Evolutionary conservation across 2,797 vertebrate genomes (phyloP), one percentile per base, ranked within the genome.

Genomic region (Gorsachius magnificus): DNA sequence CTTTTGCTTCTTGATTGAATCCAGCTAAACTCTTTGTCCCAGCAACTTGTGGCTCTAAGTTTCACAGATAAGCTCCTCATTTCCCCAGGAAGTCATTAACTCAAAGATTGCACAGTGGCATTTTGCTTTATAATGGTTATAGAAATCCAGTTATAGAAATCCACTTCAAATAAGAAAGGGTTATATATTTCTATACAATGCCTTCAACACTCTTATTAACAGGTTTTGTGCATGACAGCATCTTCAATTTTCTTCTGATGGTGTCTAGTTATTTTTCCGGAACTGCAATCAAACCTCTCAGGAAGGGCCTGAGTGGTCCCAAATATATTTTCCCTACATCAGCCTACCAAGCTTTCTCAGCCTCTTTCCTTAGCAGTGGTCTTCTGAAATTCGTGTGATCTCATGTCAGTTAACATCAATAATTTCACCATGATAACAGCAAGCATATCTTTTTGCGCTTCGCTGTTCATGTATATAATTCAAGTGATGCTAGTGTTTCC

Each of bases 111-210:
- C 3, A 19, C 19, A 11, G n/a, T 50, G 20, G 13, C 0, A 0
- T 41, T 83, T 76, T 57, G 14, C 43, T 58, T 78, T 54, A n/a
- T 14, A 58, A 46, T 11, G 21, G n/a, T 45, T 56, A n/a, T 16
- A 56, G 84, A 83, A 87, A 76, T 46, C 25, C 45, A 31, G 33
- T 51, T 56, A 56, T 6, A 92, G 61, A 87, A 95, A 83, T 43
- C 28, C 13, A 33, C 60, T 87, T 83, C 68, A 93, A 45, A 74
- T 38, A 91, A 95, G 51, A 91, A 91, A 80, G 57, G 14, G 15
- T 48, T 76, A 72, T 33, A 25, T 54, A 48, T 70, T 77, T 87
- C 75, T 88, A n/a, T 48, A 11, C 43, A 64, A 68, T 54, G 25
- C 1, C 38, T 77, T 50, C 71, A 87, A 33, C 7, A 21, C 20